Evolutionary conservation across 1,140 invertebrate species (phyloP).

Genomic region (Camponotus pennsylvanicus): DNA sequence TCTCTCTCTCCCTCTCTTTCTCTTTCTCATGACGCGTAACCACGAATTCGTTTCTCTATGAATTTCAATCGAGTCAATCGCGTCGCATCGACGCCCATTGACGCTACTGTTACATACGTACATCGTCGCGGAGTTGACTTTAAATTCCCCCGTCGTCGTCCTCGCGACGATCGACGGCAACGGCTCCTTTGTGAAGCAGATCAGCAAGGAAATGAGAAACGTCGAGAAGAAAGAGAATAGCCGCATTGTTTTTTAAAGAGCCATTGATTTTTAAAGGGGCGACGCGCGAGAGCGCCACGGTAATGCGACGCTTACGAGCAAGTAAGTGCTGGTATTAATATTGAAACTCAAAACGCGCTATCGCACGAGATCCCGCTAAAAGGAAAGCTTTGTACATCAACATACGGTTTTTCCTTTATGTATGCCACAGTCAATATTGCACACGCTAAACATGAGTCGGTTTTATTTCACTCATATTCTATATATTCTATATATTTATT

Average conservation of each 20-base stretch:
- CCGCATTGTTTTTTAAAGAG: slow-evolving; percentile 41
- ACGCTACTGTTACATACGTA: slow-evolving; percentile 56
- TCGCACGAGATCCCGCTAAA: slow-evolving; percentile 27
- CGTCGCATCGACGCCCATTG: slow-evolving; percentile 61
- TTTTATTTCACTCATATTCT: slow-evolving; percentile 2
- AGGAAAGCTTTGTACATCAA: slow-evolving; percentile 48
- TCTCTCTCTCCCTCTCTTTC: too few relatives aligned
- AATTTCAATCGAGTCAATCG: slow-evolving; percentile 73
- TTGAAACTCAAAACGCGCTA: slow-evolving; percentile 54
- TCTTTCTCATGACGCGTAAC: slow-evolving; percentile 65
- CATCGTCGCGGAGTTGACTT: slow-evolving; percentile 59
- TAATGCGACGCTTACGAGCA: slow-evolving; percentile 59
- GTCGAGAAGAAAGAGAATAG: slow-evolving; percentile 51
- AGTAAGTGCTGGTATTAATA: slow-evolving; percentile 60
- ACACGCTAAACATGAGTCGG: slow-evolving; percentile 26
- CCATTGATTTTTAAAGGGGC: slow-evolving; percentile 43
- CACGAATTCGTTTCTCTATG: slow-evolving; percentile 74
- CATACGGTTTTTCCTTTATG: slow-evolving; percentile 54
- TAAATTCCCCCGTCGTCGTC: slow-evolving; percentile 58
- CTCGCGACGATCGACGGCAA: slow-evolving; percentile 38
- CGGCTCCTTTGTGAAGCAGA: slow-evolving; percentile 64
- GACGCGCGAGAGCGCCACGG: slow-evolving; percentile 2
- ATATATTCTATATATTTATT: slow-evolving; percentile 6
- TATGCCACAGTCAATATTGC: slow-evolving; percentile 50
- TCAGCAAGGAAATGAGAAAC: slow-evolving; percentile 62